These are phyloP conservation scores for Allobates femoralis DNA, from an alignment of 2,797 vertebrate species.

Conservation along the genomic window DNA sequence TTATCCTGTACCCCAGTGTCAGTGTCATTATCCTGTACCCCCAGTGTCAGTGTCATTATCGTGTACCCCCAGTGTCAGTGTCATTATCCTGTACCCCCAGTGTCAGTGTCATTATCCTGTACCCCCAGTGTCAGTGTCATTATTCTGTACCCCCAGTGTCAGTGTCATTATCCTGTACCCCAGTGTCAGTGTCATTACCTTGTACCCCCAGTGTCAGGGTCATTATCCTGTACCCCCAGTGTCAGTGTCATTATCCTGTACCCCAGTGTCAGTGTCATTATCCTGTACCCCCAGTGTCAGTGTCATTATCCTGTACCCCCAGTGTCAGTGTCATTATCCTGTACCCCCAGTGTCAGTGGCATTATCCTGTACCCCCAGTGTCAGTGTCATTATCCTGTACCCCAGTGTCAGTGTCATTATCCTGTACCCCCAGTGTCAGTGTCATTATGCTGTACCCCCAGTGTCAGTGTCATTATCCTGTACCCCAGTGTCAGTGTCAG, in stretches of 20 bases:
- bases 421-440: too few species aligned
- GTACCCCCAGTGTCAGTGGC: too few species aligned
- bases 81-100: neutral
- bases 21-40: neutral
- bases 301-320: neutral
- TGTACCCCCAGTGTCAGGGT: neutral
- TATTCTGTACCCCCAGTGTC: neutral
- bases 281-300: neutral
- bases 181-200: neutral
- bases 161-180: neutral
- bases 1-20: neutral
- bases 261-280: neutral
- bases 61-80: neutral
- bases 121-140: neutral
- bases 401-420: too few species aligned
- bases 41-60: neutral
- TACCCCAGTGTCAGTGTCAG: too few species aligned
- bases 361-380: too few species aligned
- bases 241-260: neutral
- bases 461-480: too few species aligned
- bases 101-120: neutral
- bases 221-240: neutral
- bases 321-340: neutral
- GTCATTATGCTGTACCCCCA: too few species aligned
- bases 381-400: too few species aligned